Percentiles rank a stretch among this genome's conserved stretches.
phyloP scores from a whole-genome alignment of 2,113 vertebrate genomes.

The Carassius carassius region DNA sequence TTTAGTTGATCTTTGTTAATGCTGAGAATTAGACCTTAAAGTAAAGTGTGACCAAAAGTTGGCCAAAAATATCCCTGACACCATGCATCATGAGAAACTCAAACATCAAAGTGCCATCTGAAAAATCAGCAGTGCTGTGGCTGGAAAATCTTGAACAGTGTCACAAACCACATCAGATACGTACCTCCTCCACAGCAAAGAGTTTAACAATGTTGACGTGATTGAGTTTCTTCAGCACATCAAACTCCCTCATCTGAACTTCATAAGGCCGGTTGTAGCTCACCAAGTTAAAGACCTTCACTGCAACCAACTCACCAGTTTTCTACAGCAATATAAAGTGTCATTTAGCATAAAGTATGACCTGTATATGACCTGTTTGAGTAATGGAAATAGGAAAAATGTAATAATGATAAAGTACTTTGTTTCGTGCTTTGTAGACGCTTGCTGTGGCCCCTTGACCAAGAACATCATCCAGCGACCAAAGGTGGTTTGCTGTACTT shows the following conservation, averaged over 20 bases:
- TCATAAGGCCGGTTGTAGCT: constrained; percentile 88
- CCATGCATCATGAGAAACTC: neutral
- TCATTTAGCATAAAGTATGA: neutral
- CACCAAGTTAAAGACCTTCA: constrained; percentile 89
- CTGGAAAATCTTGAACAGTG: neutral
- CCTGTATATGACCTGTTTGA: neutral
- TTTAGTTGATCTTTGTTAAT: too few relatives aligned
- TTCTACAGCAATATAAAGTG: constrained; percentile 72
- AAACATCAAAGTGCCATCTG: neutral
- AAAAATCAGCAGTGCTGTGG: neutral
- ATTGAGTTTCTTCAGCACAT: constrained; percentile 88
- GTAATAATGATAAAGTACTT: constrained; percentile 71
- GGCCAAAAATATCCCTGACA: neutral
- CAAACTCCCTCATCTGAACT: constrained; percentile 92
- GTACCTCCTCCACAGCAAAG: constrained; percentile 87
- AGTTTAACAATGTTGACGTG: constrained; percentile 90
- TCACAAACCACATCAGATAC: constrained; percentile 22
- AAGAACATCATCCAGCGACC: constrained; percentile 86
- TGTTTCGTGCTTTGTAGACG: constrained; percentile 90
- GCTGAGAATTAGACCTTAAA: too few relatives aligned
- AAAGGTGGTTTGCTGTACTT: constrained; percentile 87
- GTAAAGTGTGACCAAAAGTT: too few relatives aligned
- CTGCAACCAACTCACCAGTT: constrained; percentile 87
- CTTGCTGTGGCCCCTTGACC: constrained; percentile 91
- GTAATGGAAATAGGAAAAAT: neutral